Evolutionary conservation across 2,797 vertebrate genomes (phyloP), one percentile per base, ranked within the genome.

Genomic region (Brachyrhaphis roseni): DNA sequence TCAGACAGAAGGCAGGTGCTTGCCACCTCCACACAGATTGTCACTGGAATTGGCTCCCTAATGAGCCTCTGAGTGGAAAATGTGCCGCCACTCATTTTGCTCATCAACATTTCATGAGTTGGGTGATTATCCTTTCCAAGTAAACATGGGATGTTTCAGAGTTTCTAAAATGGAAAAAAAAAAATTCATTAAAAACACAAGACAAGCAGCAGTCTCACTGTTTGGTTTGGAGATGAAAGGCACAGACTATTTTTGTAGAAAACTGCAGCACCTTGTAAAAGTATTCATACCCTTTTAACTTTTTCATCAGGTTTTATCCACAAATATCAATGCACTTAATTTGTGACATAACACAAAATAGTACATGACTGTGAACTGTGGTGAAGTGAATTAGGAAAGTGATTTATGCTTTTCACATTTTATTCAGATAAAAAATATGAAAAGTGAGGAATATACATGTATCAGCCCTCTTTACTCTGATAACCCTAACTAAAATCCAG

Each of bases 1-100:
- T 97, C 96, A 96, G 88, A 93, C 49, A 78, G 95, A 96, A 97
- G 95, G 96, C 97, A 98, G 97, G 97, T 98, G 97, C 93, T 96
- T 49, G 49, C 93, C 93, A 95, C 95, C 94, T 95, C 93, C 12
- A 78, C 79, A 88, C 93, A 92, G 91, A 93, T 96, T 94, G 94
- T 96, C 95, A 94, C 94, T 95, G 93, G 95, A 93, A 94, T 94
- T 96, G 96, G 92, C 90, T 94, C 91, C 90, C 93, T 95, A 95
- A 94, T 96, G 95, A 96, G 96, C 93, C 93, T 90, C 94, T 92
- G 91, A 83, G 95, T 93, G 90, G 94, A 92, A 96, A 96, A 96
- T 95, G 94, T 77, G 83, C 81, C 86, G 79, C 86, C 49, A 88
- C 85, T 95, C 91, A 93, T 94, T 94, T 92, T 87, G 80, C 92